Percentiles rank a stretch among this genome's conserved stretches.
Conservation (phyloP, 2,888 invertebrate genomes). For the Glomeris marginata region DNA sequence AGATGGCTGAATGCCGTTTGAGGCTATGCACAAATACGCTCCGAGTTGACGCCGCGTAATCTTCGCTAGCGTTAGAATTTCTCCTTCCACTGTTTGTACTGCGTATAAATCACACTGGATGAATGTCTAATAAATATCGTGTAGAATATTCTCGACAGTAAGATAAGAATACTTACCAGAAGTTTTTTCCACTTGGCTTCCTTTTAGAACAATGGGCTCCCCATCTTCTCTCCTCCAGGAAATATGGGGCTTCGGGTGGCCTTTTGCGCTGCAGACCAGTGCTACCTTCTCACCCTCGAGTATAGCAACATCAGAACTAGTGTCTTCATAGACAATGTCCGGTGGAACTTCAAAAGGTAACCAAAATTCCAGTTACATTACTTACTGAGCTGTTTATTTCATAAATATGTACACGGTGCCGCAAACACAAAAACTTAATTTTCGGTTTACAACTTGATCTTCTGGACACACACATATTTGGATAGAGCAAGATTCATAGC, state of each 20-base stretch:
- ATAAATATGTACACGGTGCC: too few species aligned
- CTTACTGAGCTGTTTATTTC: too few species aligned
- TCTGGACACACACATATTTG: too few species aligned
- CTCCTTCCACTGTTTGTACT: constrained; percentile 58
- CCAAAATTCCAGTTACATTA: not conserved
- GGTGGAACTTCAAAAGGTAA: constrained; percentile 47
- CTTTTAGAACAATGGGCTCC: constrained; percentile 58
- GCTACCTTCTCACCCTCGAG: constrained; percentile 76
- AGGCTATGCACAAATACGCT: constrained; percentile 75
- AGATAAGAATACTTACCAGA: constrained; percentile 3
- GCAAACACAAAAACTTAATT: too few species aligned
- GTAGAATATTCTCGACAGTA: not conserved
- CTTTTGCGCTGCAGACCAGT: constrained; percentile 63
- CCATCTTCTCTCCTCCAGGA: constrained; percentile 75
- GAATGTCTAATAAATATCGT: not conserved
- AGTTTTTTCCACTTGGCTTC: constrained; percentile 24
- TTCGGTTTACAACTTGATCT: too few species aligned
- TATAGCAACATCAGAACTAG: constrained; percentile 72
- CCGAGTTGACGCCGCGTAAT: constrained; percentile 81
- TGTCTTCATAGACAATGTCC: constrained; percentile 49
- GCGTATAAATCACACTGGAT: not conserved
- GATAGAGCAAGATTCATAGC: too few species aligned
- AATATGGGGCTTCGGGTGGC: constrained; percentile 62
- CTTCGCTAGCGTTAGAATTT: constrained; percentile 57
- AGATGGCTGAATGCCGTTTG: constrained; percentile 72